phyloP scores from a whole-genome alignment of 2,888 invertebrate species.

The Spodoptera exigua region DNA sequence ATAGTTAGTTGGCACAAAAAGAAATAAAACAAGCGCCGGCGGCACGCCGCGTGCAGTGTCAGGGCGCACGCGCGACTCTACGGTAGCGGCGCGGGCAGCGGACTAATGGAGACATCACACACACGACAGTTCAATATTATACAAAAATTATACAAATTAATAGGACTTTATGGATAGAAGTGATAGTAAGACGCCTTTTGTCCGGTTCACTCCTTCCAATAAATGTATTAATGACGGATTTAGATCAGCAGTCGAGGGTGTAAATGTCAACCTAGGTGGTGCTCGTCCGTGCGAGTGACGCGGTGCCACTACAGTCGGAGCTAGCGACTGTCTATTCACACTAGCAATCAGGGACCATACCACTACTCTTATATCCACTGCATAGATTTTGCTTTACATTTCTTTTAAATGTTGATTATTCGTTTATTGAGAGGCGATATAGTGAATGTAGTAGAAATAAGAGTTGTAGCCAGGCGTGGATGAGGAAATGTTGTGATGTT shows the following conservation, averaged over 20 bases:
- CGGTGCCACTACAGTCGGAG: constrained; percentile 59
- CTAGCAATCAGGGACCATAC: constrained; percentile 34
- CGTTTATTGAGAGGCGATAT: constrained; percentile 15
- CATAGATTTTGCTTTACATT: too few relatives aligned
- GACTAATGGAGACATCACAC: constrained; percentile 9
- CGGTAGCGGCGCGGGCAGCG: constrained; percentile 69
- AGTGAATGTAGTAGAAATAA: neutral
- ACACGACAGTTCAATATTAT: too few relatives aligned
- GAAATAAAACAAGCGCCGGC: constrained; percentile 74
- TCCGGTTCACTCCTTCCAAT: too few relatives aligned
- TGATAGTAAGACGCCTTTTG: too few relatives aligned
- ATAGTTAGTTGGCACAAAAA: constrained; percentile 68
- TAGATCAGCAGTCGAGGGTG: constrained; percentile 16
- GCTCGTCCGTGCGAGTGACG: constrained; percentile 55
- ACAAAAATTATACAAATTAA: too few relatives aligned
- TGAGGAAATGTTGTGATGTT: constrained; percentile 60
- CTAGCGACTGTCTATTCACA: constrained; percentile 60
- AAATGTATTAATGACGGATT: too few relatives aligned
- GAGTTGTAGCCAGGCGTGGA: constrained; percentile 48
- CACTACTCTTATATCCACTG: constrained; percentile 14
- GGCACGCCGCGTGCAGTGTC: constrained; percentile 62
- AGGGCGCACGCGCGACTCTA: constrained; percentile 57
- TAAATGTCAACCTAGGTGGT: constrained; percentile 37
- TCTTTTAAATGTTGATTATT: too few relatives aligned
- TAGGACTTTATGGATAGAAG: too few relatives aligned